Evolutionary conservation across 2,888 invertebrate species (phyloP), one percentile per base, ranked within the genome.

Genomic region (Acronicta alni): DNA sequence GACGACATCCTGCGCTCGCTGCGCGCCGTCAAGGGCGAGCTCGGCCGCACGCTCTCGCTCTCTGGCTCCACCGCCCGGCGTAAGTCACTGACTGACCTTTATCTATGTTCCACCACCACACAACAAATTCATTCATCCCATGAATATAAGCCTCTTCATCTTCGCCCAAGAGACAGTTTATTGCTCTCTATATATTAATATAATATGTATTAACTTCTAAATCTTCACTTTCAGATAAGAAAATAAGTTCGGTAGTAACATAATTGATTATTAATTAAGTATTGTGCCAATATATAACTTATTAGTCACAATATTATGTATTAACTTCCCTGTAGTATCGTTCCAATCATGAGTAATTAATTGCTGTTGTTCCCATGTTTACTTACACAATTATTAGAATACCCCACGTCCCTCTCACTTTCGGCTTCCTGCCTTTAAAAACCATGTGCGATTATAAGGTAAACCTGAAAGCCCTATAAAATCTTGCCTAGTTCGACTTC

Each of bases 1-100:
- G 97, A 98, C 86, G 97, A 98, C 90, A 97, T 98, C 79, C 89
- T 98, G 69, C 97, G 97, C 78, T 97, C 96, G 26, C 90, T 97
- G 75, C 97, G 97, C 83, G 96, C 97, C 58, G 97, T 97, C 69
- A 97, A 97, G 84, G 97, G 97, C 49, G 97, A 98, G 86, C 94
- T 97, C 43, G 97, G 97, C 54, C 95, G 97, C 59, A 97, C 97
- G 54, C 97, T 97, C 95, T 98, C 97, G 83, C 95, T 98, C 75
- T 96, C 97, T 70, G 96, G 96, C 51, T 95, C 96, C 70, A 95
- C 95, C 79, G 96, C 96, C 79, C 95, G 97, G 95, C 96, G 97
- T 97, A 95, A 96, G 97, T 96, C 35, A 26, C 10, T 10, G 1
- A 12, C 6, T 35, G n/a, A 9, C 9, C 47, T 43, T 35, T 52